Percentiles rank a stretch among this genome's conserved stretches.
Conservation (phyloP, 2,888 invertebrate genomes). For the Corbicula japonica region DNA sequence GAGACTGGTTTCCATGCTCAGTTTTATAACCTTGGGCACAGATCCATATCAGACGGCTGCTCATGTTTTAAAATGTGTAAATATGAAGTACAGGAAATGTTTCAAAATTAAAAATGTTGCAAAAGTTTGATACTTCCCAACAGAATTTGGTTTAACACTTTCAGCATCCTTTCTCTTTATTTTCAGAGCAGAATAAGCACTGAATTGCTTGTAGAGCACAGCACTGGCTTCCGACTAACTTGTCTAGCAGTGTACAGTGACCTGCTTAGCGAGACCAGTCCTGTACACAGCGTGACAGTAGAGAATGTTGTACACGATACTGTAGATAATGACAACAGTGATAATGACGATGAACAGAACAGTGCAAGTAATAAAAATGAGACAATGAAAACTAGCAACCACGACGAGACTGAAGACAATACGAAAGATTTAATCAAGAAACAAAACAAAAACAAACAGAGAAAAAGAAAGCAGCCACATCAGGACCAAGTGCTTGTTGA, state of each 20-base stretch:
- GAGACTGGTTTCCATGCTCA: too few species aligned
- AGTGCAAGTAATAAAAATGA: slow-evolving; percentile 18
- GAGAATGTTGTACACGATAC: neutral
- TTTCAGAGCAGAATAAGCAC: slow-evolving; percentile 61
- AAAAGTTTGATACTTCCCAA: too few species aligned
- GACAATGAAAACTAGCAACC: slow-evolving; percentile 3
- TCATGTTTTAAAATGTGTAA: too few species aligned
- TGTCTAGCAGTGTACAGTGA: slow-evolving; percentile 69
- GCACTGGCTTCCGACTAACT: slow-evolving; percentile 76
- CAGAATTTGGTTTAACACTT: too few species aligned
- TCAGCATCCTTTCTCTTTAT: too few species aligned
- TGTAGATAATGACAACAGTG: slow-evolving; percentile 12
- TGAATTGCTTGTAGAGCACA: slow-evolving; percentile 67
- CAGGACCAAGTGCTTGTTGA: neutral
- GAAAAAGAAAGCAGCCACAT: neutral
- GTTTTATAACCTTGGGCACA: too few species aligned
- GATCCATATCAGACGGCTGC: too few species aligned
- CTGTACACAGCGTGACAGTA: neutral
- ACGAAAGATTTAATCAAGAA: neutral
- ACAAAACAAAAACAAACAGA: slow-evolving; percentile 3
- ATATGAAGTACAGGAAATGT: too few species aligned
- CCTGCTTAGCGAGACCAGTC: neutral
- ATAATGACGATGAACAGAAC: slow-evolving; percentile 3
- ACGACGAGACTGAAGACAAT: slow-evolving; percentile 3
- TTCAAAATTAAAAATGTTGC: too few species aligned